Base-by-base conservation (phyloP, 2,113 vertebrate species). In the Clarias macrocephalus region DNA sequence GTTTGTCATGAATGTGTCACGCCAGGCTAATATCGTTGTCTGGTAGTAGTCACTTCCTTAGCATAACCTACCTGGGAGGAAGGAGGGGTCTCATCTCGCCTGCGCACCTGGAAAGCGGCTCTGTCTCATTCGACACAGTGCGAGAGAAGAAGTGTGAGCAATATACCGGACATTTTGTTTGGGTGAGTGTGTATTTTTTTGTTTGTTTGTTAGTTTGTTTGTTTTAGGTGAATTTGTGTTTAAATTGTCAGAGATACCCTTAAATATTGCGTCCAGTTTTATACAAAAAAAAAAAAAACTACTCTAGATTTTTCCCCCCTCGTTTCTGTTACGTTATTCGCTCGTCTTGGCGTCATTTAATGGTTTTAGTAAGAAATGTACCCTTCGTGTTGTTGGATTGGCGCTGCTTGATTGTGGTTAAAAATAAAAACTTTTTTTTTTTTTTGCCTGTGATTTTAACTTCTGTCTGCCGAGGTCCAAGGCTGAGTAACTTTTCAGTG, bases 101-200 rank as follows among this genome's bases (percentile, higher is more conserved):
- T 21, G 65, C 86, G 65, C 79, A 88, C 89, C 89, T 90, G 84
- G 73, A 84, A 60, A 63, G 66, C 80, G 54, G 73, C 65, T 73
- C 80, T 52, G 59, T 86, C 85, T 70, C 84, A 75, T 37, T 88
- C 85, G 42, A 10, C 56, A 52, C 21, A 42, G 77, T 5, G 42
- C 77, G 6, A 82, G 7, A n/a, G 42, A 86, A 77, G 23, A 70
- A 70, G 42, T 12, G 75, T 66, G 48, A 77, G 18, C 28, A 54
- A 18, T 37, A 59, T 56, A 57, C 4, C 5, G 33, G 56, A 81
- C 52, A 9, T 77, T 57, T 57, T 79, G 48, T n/a, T 73, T 37
- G 25, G 89, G 89, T 86, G 21, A 90, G 89, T 84, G 28, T 4
- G 3, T 5, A 18, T 23, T 56, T 56, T 82, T 5, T 33, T 3